Base-by-base conservation (phyloP, 2,113 vertebrate genomes). In the Ondatra zibethicus region DNA sequence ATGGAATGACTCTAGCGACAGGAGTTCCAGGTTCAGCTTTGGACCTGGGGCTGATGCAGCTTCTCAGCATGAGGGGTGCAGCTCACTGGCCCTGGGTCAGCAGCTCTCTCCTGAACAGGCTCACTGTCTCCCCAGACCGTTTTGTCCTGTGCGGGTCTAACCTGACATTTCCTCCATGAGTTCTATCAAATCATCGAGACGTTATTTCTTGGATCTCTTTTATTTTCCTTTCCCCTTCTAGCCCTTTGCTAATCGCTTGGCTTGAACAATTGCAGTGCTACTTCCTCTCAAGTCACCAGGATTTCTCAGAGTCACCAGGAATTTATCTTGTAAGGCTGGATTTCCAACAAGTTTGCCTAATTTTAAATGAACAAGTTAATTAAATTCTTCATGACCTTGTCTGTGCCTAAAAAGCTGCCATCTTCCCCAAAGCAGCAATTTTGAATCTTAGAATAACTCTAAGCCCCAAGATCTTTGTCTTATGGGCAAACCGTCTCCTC, bases 291-390 rank as follows among this genome's bases (percentile, higher is more conserved):
- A 73, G 0, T 58, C 55, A 77, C 13, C 33, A 93, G 45, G 5
- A 58, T 58, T 92, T 91, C 17, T 27, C 45, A 72, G 2, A 45
- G 36, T 52, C 33, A 66, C 17, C 52, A 77, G 17, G 58, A 92
- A 92, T 81, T 81, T 76, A 90, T 29, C 33, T 81, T 87, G 19
- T 50, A 89, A 96, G 86, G 39, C 21, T 82, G 33, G 45, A 58
- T 92, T 92, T 72, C 76, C 39, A 72, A 72, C 14, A 50, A 82
- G 81, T 92, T 81, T 31, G 27, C 0, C 4, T 92, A 89, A 33
- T 70, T 91, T 76, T 82, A 95, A 95, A 23, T 4, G 66, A 95
- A n/a, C 9, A 14, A 61, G 33, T 65, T 86, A 91, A 80, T 7
- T 66, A 82, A 93, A 86, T 33, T 84, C 76, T 88, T 70, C 95